These are phyloP conservation scores for Zaprionus tsacasi DNA, from an alignment of 1,140 invertebrate genomes.

Conservation along the genomic window DNA sequence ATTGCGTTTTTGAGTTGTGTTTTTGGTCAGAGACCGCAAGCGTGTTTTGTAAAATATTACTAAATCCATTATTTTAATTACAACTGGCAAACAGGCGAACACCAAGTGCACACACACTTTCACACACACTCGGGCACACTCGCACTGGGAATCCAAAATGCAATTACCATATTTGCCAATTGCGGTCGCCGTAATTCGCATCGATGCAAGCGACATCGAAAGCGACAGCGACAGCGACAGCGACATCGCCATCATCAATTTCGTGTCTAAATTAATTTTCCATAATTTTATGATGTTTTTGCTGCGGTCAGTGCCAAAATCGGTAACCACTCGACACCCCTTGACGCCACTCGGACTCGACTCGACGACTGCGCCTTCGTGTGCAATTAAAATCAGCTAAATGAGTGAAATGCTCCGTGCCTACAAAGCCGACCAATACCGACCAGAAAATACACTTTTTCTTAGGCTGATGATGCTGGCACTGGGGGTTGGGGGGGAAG, in stretches of 20 bases:
- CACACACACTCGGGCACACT: background rate
- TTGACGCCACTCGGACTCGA: conserved; percentile 12
- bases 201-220: background rate
- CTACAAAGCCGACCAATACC: too few species aligned
- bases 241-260: conserved; percentile 44
- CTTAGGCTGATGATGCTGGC: too few species aligned
- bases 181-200: conserved; percentile 52
- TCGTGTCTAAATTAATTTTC: conserved; percentile 68
- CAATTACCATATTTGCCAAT: conserved; percentile 68
- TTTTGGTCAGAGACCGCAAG: conserved; percentile 57
- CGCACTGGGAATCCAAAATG: conserved; percentile 13
- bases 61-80: conserved; percentile 76
- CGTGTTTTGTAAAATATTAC: conserved; percentile 47
- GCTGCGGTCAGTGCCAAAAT: conserved; percentile 33
- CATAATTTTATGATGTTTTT: conserved; percentile 66
- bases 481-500: background rate
- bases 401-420: conserved; percentile 40
- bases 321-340: background rate
- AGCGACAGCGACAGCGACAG: background rate
- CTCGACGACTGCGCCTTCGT: conserved; percentile 21
- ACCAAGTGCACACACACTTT: background rate
- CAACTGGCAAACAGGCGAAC: conserved; percentile 45
- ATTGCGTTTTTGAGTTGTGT: conserved; percentile 35
- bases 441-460: too few species aligned
- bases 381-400: conserved; percentile 71